Percentiles rank a stretch among this genome's conserved stretches.
phyloP scores from a whole-genome alignment of 2,888 invertebrate species.

The Thera britannica region DNA sequence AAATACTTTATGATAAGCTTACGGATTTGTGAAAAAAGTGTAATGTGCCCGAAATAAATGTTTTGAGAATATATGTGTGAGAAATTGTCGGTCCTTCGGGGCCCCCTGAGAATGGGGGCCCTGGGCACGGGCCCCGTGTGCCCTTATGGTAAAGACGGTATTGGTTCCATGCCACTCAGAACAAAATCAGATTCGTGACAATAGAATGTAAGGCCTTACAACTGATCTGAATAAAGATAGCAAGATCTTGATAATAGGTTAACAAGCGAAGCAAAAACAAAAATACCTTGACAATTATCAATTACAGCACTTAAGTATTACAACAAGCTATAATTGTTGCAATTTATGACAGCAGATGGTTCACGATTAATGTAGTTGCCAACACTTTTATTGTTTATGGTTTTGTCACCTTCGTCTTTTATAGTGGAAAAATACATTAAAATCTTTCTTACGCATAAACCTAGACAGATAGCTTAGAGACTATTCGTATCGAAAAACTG shows the following conservation, averaged over 20 bases:
- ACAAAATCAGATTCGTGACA: neutral
- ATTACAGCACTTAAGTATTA: conserved; percentile 28
- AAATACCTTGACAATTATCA: conserved; percentile 31
- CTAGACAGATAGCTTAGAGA: too few relatives aligned
- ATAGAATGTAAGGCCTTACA: conserved; percentile 4
- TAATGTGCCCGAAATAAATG: too few relatives aligned
- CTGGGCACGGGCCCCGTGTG: too few relatives aligned
- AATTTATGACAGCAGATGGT: conserved; percentile 24
- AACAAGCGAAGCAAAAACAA: conserved; percentile 8
- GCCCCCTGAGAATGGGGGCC: too few relatives aligned
- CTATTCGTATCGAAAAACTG: too few relatives aligned
- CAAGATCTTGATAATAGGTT: conserved; percentile 5
- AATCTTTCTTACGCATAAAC: too few relatives aligned
- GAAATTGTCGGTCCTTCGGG: too few relatives aligned
- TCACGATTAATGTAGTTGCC: conserved; percentile 17
- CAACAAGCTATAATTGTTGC: conserved; percentile 26
- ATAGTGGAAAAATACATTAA: neutral
- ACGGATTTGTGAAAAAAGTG: too few relatives aligned
- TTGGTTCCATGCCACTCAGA: too few relatives aligned
- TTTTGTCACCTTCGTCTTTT: conserved; percentile 11
- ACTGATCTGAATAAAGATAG: conserved; percentile 11
- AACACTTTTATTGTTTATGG: conserved; percentile 19
- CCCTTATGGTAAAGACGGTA: too few relatives aligned
- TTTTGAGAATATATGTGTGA: too few relatives aligned
- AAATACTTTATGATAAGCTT: too few relatives aligned